Evolutionary conservation across 2,113 vertebrate species (phyloP).

Genomic region (Festucalex cinctus): DNA sequence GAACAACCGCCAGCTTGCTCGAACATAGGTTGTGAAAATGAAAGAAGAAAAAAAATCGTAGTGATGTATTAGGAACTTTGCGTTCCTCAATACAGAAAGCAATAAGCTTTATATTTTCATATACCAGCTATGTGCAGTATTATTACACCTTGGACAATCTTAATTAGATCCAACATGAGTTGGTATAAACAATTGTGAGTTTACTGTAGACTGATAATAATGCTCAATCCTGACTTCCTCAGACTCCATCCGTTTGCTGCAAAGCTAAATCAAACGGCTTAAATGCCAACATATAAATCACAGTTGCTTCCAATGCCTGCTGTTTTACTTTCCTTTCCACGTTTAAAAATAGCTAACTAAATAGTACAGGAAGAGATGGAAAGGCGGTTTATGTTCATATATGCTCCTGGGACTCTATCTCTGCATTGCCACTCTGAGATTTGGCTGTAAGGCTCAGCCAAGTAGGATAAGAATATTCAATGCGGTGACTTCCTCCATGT

Average conservation of each 20-base stretch:
- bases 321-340: slow-evolving; percentile 7
- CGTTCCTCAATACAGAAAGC: not conserved
- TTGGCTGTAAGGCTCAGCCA: slow-evolving; percentile 34
- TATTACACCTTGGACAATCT: too few species aligned
- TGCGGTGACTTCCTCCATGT: slow-evolving; percentile 16
- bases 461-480: slow-evolving; percentile 37
- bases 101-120: too few species aligned
- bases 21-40: not conserved
- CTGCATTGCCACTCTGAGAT: slow-evolving; percentile 43
- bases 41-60: not conserved
- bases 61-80: not conserved
- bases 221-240: not conserved
- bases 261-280: slow-evolving; percentile 4
- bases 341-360: slow-evolving; percentile 37
- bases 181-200: too few species aligned
- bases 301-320: not conserved
- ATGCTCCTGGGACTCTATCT: slow-evolving; percentile 44
- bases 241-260: not conserved
- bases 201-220: too few species aligned
- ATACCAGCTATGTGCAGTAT: too few species aligned
- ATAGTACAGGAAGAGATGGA: slow-evolving; percentile 26
- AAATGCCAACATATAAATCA: slow-evolving; percentile 16
- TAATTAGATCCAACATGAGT: too few species aligned
- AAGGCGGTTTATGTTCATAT: slow-evolving; percentile 33
- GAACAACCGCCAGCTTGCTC: not conserved